These are phyloP conservation scores for Cassiopea xamachana DNA, from an alignment of 30 jellyfish, hydroid and myxozoan species.

Conservation along the genomic window DNA sequence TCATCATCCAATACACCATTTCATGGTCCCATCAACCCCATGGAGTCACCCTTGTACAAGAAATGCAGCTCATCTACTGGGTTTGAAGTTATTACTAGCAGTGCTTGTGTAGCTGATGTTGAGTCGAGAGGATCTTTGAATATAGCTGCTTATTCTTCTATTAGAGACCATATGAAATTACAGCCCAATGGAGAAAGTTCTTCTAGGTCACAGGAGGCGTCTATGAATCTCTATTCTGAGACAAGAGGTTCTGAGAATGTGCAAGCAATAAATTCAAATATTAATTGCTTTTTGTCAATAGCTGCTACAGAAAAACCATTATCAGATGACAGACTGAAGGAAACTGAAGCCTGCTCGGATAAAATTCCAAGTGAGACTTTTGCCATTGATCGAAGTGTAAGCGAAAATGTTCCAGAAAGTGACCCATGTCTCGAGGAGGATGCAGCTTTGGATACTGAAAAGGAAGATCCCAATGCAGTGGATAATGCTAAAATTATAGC, in stretches of 20 bases:
- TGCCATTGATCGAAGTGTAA: not conserved
- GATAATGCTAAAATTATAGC: not conserved
- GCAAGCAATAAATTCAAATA: not conserved
- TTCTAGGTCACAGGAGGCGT: not conserved
- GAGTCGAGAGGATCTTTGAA: too few species aligned
- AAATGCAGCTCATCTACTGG: not conserved
- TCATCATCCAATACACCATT: not conserved
- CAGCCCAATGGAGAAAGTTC: not conserved
- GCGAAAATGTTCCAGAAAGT: not conserved
- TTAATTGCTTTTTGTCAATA: not conserved
- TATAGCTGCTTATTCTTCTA: not conserved
- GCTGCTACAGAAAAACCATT: not conserved
- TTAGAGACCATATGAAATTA: not conserved
- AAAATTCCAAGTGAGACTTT: not conserved
- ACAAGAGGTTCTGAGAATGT: not conserved
- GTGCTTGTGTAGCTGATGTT: not conserved
- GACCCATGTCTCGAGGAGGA: too few species aligned
- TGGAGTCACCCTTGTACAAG: constrained; percentile 30
- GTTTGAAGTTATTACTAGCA: not conserved
- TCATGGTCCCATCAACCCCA: constrained; percentile 11
- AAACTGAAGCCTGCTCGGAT: not conserved
- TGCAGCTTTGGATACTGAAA: not conserved
- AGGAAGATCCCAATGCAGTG: not conserved
- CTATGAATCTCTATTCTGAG: constrained; percentile 1
- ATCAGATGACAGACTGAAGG: not conserved